Evolutionary conservation across 2,113 vertebrate species (phyloP), one percentile per base, ranked within the genome.

Genomic region (Suricata suricatta): DNA sequence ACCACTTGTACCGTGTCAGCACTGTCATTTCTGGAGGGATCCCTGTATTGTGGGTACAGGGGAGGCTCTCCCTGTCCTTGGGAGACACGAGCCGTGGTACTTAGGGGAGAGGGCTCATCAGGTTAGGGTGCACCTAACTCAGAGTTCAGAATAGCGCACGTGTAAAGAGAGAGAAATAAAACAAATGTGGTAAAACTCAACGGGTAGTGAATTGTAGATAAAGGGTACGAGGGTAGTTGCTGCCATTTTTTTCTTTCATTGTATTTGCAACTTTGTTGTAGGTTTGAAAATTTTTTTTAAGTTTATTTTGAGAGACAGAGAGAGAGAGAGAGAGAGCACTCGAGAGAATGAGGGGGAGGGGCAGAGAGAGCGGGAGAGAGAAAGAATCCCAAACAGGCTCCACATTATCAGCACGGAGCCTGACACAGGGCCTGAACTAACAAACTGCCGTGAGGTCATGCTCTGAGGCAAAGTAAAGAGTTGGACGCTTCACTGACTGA

Each of bases 41-140:
- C 2, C n/a, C 79, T 1, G 5, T 11, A 11, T 19, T 4, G 93
- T 19, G 77, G 57, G 38, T 33, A 41, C 21, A 0, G 6, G 50
- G 38, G 38, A n/a, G 41, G 23, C 25, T 17, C 2, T 41, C 72
- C 27, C 47, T 29, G 52, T 64, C 72, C 33, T 21, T 63, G 64
- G 9, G n/a, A 82, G 35, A 38, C 5, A 31, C 5, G 12, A 35
- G 66, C 2, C 0, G 4, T 33, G 2, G 33, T 2, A 1, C 31
- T 57, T 50, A 54, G 66, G 54, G 29, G 13, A 76, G 10, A 57
- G 16, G 38, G 4, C 1, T 35, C 21, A 15, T 3, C 16, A 31
- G n/a, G 57, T 60, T 60, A 60, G 57, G 10, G 50, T 41, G 15
- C 15, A 15, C 19, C 19, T 15, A 27, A 76, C 38, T 77, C 2